Evolutionary conservation across 2,888 invertebrate genomes (phyloP), one percentile per base, ranked within the genome.

Genomic region (Parthenolecanium corni): DNA sequence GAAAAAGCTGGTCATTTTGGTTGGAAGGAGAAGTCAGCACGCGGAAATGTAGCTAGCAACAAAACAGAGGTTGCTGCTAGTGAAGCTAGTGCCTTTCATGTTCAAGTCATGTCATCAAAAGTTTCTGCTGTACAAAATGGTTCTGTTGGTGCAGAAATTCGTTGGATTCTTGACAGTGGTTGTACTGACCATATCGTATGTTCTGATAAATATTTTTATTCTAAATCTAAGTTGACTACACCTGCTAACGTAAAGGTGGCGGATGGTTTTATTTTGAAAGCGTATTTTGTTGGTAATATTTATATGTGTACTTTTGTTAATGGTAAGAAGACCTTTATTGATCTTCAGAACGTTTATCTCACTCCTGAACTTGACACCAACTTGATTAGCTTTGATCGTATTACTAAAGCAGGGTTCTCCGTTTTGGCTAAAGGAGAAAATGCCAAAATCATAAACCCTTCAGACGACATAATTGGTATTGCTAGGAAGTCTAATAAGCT

Each of bases 121-220:
- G 44, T 42, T 4, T 16, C 44, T 5, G 14, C n/a, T 42, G n/a
- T 4, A 5, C 4, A 42, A 42, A 16, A 14, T 3, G 44, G n/a
- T 14, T 4, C n/a, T 16, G 14, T 6, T 42, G 14, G 4, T 42
- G 14, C 3, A 42, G 14, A 42, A 42, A 42, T 42, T 14, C 14
- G n/a, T 14, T 42, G 44, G 44, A 42, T 93, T 1, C 38, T 67
- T 38, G 66, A 66, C 25, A 67, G 66, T 42, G 67, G 66, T 11
- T 66, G 66, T 61, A 65, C 66, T 1, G 65, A 66, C 46, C 67
- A 67, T 36, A 58, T 68, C 20, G 47, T 68, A 11, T 65, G 62
- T 2, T 51, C 24, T 52, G 65, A 65, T 36, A 52, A 46, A 21
- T 65, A 44, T 47, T 66, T 66, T 46, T 52, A 63, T 31, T 51